Evolutionary conservation across 2,113 vertebrate genomes (phyloP).

Genomic region (Vireo altiloquus): DNA sequence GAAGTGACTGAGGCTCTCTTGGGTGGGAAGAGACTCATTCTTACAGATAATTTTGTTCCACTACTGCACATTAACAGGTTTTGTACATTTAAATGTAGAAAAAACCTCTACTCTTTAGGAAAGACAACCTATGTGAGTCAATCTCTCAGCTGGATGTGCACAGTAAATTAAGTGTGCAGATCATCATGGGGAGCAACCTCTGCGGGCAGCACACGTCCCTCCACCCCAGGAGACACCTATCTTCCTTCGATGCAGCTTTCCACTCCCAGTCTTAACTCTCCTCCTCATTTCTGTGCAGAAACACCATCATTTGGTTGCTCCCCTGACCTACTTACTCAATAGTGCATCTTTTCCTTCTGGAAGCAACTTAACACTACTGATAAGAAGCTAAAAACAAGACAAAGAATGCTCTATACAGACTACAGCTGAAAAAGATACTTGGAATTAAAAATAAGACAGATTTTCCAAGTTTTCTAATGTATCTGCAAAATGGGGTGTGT

Average conservation of each 20-base stretch:
- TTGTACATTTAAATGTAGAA: neutral
- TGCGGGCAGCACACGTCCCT: fast-evolving
- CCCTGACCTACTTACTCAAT: neutral
- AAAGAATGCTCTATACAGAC: neutral
- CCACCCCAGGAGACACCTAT: neutral
- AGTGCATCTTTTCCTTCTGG: neutral
- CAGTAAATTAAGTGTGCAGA: neutral
- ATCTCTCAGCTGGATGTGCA: neutral
- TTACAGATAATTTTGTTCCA: neutral
- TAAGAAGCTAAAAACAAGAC: neutral
- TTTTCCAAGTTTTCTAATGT: neutral
- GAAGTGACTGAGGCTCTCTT: neutral
- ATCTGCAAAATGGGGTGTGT: neutral
- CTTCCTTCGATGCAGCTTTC: neutral
- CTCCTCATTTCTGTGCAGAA: neutral
- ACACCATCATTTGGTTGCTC: neutral
- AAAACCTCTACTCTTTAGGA: neutral
- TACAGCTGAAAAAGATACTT: neutral
- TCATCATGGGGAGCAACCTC: neutral
- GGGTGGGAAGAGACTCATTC: neutral
- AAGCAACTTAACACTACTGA: neutral
- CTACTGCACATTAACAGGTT: neutral
- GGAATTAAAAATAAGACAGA: neutral
- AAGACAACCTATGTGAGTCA: neutral
- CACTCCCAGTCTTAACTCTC: neutral